Evolutionary conservation across 2,888 invertebrate species (phyloP), one percentile per base, ranked within the genome.

Genomic region (Cremastinae sp.): DNA sequence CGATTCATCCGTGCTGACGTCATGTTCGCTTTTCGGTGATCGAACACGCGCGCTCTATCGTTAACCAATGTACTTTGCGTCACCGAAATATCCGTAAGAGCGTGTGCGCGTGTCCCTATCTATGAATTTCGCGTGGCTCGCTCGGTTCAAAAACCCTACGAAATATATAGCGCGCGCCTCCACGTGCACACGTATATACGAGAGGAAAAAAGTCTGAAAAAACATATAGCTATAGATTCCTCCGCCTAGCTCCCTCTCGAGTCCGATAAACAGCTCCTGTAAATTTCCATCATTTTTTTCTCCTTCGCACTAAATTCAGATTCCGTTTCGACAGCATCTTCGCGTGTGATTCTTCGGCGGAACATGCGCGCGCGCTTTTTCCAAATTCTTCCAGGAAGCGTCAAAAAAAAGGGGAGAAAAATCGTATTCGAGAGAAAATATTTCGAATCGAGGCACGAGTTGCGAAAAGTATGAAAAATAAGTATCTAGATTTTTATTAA

Each of bases 1-100:
- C 16, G 20, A 43, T 43, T n/a, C 51, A 66, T 28, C 51, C 59
- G 34, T 20, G 43, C 49, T 75, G 71, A 78, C 78, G 61, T 78
- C 75, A 72, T 5, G n/a, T 43, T 41, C 49, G 20, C 10, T 22
- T 72, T 73, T 75, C 62, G 66, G 58, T 75, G 69, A 65, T 64
- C 53, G 53, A 16, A 65, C 65, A 64, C 18, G 70, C 18, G 70
- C 34, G 22, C 58, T 58, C 20, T 43, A 28, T 62, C 69, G 61
- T 22, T 12, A 54, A 61, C 38, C 12, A 64, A 51, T 22, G 12
- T 64, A 70, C 36, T 64, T 59, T 36, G 59, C 58, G 43, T 69
- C 34, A 61, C 45, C 36, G 16, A 59, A 22, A 58, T 16, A 62
- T 49, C 22, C 18, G 20, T n/a, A 47, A 2, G 18, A 28, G 22